Evolutionary conservation across 2,888 invertebrate species (phyloP).

Genomic region (Leptarthrus brevirostris): DNA sequence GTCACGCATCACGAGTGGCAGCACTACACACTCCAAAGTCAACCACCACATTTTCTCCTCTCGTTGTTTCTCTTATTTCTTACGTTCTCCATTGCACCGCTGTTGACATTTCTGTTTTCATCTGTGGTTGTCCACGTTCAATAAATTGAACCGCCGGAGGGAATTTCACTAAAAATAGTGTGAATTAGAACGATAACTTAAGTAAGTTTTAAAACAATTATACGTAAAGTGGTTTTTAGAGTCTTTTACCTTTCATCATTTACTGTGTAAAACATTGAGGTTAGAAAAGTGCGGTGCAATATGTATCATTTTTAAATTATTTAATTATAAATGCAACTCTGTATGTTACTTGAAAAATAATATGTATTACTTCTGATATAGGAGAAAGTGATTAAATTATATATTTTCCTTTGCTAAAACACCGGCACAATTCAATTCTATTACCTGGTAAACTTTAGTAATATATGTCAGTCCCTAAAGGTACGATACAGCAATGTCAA

Average conservation of each 20-base stretch:
- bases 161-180: conserved; percentile 18
- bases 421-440: neutral
- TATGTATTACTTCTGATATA: neutral
- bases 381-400: neutral
- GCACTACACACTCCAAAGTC: too few relatives aligned
- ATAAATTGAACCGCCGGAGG: conserved; percentile 28
- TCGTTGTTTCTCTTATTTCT: too few relatives aligned
- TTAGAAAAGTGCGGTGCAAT: neutral
- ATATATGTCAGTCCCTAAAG: conserved; percentile 26
- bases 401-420: neutral
- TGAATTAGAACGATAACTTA: neutral
- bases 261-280: neutral
- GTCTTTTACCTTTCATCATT: too few relatives aligned
- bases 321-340: too few relatives aligned
- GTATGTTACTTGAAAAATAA: too few relatives aligned
- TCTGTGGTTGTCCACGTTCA: conserved; percentile 50
- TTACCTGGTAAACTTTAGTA: neutral
- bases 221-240: too few relatives aligned
- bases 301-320: neutral
- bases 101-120: conserved; percentile 49
- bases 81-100: too few relatives aligned
- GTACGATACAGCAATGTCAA: neutral
- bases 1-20: too few relatives aligned
- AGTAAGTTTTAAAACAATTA: neutral
- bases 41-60: too few relatives aligned